Percentiles rank a stretch among this genome's conserved stretches.
These are phyloP conservation scores for human (Homo sapiens) DNA, from an alignment of 2,113 vertebrate species.

Conservation along the genomic window GRCh38 chr1:167544001-167544500, in stretches of 20 bases:
- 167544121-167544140: background rate
- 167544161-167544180: background rate
- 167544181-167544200: background rate
- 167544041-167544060: background rate
- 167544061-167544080: background rate
- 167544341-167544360: background rate
- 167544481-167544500: background rate
- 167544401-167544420: background rate
- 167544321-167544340: background rate
- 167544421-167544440: background rate
- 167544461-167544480: accelerated
- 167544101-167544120: background rate
- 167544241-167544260: background rate
- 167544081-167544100: background rate
- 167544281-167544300: background rate
- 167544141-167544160: background rate
- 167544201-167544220: background rate
- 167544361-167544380: background rate
- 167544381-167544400: background rate
- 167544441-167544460: background rate
- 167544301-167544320: background rate
- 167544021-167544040: background rate
- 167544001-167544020: background rate
- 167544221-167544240: background rate
- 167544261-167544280: background rate